Percentiles rank a stretch among this genome's conserved stretches.
Evolutionary conservation across 2,113 vertebrate genomes (phyloP).

Genomic region (Aspidoscelis tigris): DNA sequence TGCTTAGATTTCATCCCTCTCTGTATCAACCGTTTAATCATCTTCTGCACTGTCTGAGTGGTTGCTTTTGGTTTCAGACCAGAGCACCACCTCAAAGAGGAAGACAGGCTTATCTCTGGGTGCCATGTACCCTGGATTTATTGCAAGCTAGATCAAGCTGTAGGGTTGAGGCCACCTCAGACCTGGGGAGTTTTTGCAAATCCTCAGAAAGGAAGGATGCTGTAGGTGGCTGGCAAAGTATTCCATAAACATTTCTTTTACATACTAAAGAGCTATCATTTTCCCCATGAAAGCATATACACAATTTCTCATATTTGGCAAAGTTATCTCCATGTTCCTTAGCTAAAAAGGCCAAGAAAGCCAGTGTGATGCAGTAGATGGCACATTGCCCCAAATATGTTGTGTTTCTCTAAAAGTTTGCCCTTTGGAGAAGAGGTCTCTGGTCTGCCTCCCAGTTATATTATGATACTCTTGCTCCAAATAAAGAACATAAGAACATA

Average conservation of each 20-base stretch:
- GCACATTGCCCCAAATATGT: too few relatives aligned
- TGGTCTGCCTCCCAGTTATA: too few relatives aligned
- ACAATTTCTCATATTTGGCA: too few relatives aligned
- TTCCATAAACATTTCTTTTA: constrained; percentile 18
- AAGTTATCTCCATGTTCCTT: too few relatives aligned
- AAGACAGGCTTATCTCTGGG: neutral
- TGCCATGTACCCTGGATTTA: neutral
- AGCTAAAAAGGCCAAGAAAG: too few relatives aligned
- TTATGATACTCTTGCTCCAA: neutral
- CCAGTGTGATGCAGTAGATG: too few relatives aligned
- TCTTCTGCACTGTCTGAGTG: neutral
- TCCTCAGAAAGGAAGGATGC: neutral
- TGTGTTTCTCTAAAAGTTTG: too few relatives aligned
- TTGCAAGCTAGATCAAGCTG: neutral
- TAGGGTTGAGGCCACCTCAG: neutral
- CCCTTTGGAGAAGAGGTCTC: too few relatives aligned
- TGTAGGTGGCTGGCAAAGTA: neutral
- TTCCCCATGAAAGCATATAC: neutral
- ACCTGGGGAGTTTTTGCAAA: neutral
- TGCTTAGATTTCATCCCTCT: neutral
- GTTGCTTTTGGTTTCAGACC: neutral
- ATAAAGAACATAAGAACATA: neutral
- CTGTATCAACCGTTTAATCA: neutral
- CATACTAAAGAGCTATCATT: neutral
- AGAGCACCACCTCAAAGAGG: neutral